Evolutionary conservation across 2,113 vertebrate species (phyloP).

Genomic region (Apteryx mantelli): DNA sequence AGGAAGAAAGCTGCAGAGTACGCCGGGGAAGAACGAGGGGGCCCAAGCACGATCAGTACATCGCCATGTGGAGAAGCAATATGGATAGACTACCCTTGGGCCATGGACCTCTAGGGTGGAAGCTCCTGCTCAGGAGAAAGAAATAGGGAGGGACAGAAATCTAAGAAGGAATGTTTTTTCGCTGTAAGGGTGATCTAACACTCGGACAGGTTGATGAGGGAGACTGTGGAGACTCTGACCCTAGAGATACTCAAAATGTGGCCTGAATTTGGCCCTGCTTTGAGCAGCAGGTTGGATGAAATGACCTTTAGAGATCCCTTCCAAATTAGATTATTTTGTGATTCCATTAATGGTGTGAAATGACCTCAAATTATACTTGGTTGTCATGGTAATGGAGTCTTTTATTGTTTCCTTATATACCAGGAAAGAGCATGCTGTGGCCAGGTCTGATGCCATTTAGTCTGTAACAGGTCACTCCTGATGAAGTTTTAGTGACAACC

Average conservation of each 20-base stretch:
- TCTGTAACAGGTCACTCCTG: background rate
- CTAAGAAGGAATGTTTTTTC: background rate
- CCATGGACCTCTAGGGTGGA: background rate
- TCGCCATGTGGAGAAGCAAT: rapidly evolving
- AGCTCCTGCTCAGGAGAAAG: background rate
- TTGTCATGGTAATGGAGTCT: background rate
- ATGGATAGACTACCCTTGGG: rapidly evolving
- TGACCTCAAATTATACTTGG: background rate
- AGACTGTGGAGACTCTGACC: background rate
- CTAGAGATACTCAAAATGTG: background rate
- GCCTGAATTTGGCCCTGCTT: background rate
- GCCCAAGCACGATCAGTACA: background rate
- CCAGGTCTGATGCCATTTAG: background rate
- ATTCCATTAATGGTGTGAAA: background rate
- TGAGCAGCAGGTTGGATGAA: background rate
- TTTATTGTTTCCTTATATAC: background rate
- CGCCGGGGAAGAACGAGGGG: background rate
- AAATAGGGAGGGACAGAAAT: background rate
- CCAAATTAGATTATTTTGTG: background rate
- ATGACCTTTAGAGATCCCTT: background rate
- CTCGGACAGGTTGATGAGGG: background rate
- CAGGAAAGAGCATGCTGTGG: background rate
- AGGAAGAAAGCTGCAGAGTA: background rate
- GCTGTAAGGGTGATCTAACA: background rate
- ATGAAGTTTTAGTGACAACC: background rate